These are phyloP conservation scores for Bombus turneri DNA, from an alignment of 1,140 invertebrate genomes.

Conservation along the genomic window DNA sequence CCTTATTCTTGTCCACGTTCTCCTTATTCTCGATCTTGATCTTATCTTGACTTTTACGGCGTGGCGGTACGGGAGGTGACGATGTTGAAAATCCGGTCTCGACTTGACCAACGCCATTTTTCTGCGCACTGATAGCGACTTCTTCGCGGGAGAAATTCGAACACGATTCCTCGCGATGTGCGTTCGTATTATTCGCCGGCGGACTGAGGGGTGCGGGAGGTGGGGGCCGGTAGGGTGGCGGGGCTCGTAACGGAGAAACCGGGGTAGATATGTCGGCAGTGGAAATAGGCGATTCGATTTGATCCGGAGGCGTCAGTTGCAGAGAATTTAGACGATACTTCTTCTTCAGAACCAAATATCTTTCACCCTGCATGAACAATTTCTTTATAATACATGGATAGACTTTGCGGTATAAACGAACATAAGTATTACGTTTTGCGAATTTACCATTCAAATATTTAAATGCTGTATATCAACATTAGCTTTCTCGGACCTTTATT, in stretches of 20 bases:
- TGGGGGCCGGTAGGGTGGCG: conserved; percentile 87
- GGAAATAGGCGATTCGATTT: conserved; percentile 64
- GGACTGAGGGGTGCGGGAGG: conserved; percentile 83
- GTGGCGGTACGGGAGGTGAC: conserved; percentile 84
- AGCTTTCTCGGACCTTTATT: too few species aligned
- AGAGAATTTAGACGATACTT: conserved; percentile 85
- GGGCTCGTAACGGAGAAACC: conserved; percentile 80
- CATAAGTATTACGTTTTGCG: neutral
- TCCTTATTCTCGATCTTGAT: conserved; percentile 82
- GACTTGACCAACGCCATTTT: conserved; percentile 49
- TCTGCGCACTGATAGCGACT: conserved; percentile 29
- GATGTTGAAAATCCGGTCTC: conserved; percentile 55
- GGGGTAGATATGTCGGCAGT: conserved; percentile 72
- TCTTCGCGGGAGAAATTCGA: conserved; percentile 56
- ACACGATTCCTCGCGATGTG: conserved; percentile 44
- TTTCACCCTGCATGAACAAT: conserved; percentile 85
- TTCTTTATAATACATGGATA: neutral
- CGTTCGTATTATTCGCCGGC: neutral
- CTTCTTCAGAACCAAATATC: conserved; percentile 91
- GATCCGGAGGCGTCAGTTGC: conserved; percentile 71
- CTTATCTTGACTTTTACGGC: conserved; percentile 83
- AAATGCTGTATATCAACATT: neutral
- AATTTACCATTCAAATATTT: neutral
- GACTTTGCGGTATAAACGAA: too few species aligned
- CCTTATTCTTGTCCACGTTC: conserved; percentile 72